phyloP scores from a whole-genome alignment of 2,113 vertebrate genomes.

The Misgurnus anguillicaudatus region DNA sequence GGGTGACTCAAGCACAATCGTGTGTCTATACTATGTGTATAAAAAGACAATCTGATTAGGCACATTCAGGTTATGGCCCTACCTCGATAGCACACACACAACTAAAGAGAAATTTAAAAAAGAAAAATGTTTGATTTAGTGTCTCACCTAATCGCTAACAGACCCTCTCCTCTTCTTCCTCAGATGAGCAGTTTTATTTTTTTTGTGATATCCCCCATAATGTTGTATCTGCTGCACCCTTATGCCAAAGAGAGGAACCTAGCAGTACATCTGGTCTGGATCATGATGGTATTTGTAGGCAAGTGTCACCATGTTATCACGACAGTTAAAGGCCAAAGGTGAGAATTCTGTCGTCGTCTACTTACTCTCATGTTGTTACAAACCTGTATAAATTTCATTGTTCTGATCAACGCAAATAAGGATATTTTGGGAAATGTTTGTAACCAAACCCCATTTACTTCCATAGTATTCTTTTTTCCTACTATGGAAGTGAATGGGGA shows the following conservation, averaged over 20 bases:
- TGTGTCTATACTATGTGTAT: neutral
- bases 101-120: neutral
- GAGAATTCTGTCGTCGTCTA: no score
- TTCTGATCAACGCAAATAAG: no score
- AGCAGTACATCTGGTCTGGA: constrained; percentile 72
- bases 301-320: constrained; percentile 50
- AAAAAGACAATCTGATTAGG: neutral
- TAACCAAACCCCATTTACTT: no score
- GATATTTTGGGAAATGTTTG: no score
- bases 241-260: constrained; percentile 78
- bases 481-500: no score
- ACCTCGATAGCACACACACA: neutral
- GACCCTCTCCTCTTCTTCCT: constrained; percentile 5
- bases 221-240: constrained; percentile 85
- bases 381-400: no score
- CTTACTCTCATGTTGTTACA: no score
- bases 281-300: constrained; percentile 85
- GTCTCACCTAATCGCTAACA: neutral
- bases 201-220: constrained; percentile 82
- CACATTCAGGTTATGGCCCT: neutral
- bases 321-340: neutral
- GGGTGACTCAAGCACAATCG: constrained; percentile 17
- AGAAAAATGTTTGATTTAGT: neutral
- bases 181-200: constrained; percentile 93
- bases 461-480: no score